Evolutionary conservation across 2,113 vertebrate species (phyloP), one percentile per base, ranked within the genome.

Genomic region (Drymodes brunneopygia): DNA sequence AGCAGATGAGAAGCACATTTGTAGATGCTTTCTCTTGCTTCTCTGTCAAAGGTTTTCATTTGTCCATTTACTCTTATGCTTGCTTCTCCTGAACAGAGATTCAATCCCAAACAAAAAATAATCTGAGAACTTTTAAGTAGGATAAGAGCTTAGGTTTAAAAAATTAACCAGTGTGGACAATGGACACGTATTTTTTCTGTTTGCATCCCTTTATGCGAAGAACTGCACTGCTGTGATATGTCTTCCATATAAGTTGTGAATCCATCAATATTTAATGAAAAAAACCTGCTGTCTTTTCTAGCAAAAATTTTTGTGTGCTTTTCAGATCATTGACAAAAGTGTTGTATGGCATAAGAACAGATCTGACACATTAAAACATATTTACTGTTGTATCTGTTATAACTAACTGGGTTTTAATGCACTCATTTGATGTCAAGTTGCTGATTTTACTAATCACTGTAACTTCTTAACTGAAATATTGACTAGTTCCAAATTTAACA

Each of bases 261-360:
- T 53, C 20, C 24, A n/a, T n/a, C 7, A 35, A 15, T 64, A 72
- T 33, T 56, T 82, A 40, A 64, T 38, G 22, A 80, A 90, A 75
- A 58, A 60, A 9, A n/a, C 80, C 66, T 65, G 8, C 31, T 62
- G 12, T 12, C 36, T 86, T 88, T 75, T 33, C 15, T 27, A 62
- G 18, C 6, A 69, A 90, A 79, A 8, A 5, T 12, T 89, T 81
- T 65, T 66, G 35, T 62, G 22, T 0, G 0, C 73, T 65, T 40
- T 81, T 90, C 42, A 74, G 25, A 31, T 62, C 5, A 27, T 29
- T 74, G 50, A 36, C 19, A 70, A 81, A 81, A 36, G 7, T 60
- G 5, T 69, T 2, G 2, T 9, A 61, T 12, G n/a, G 6, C 0
- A 0, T 51, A 91, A 80, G 11, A 69, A 36, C 21, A 64, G 81